phyloP scores from a whole-genome alignment of 2,113 vertebrate species.

The Passer domesticus region DNA sequence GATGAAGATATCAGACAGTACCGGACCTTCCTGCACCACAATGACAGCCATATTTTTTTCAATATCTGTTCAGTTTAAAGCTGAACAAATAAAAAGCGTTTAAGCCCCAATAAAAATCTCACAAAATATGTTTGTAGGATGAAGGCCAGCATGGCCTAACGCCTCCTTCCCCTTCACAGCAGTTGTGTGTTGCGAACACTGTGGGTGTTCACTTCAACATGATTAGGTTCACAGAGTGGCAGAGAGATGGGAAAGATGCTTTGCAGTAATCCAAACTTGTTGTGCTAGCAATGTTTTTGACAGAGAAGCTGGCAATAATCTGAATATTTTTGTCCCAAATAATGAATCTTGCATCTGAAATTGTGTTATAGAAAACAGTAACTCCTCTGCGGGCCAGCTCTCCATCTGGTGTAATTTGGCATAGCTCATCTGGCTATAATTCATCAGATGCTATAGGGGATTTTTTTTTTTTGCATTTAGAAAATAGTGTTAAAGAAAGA shows the following conservation, averaged over 20 bases:
- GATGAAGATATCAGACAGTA: no score
- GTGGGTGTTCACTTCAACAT: constrained; percentile 50
- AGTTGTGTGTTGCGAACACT: constrained; percentile 14
- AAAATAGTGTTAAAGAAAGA: not conserved
- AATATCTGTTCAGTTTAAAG: not conserved
- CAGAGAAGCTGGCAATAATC: constrained; percentile 42
- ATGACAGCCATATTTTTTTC: not conserved
- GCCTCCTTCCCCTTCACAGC: constrained; percentile 10
- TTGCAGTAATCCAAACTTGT: constrained; percentile 16
- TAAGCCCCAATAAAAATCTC: not conserved
- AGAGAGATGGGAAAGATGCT: constrained; percentile 3
- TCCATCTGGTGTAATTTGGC: constrained; percentile 60
- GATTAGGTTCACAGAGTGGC: constrained; percentile 11
- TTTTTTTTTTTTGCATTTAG: not conserved
- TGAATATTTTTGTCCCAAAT: constrained; percentile 55
- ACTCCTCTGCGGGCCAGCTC: constrained; percentile 37
- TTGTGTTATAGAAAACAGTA: constrained; percentile 37
- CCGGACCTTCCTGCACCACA: accelerated
- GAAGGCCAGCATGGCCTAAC: constrained; percentile 14
- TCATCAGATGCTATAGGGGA: not conserved
- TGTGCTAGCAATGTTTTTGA: constrained; percentile 35
- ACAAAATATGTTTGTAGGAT: not conserved
- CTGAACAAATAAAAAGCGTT: not conserved
- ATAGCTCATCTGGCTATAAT: constrained; percentile 23
- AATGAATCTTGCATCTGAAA: constrained; percentile 54